Evolutionary conservation across 2,113 vertebrate genomes (phyloP).

Genomic region (Tachysurus fulvidraco): DNA sequence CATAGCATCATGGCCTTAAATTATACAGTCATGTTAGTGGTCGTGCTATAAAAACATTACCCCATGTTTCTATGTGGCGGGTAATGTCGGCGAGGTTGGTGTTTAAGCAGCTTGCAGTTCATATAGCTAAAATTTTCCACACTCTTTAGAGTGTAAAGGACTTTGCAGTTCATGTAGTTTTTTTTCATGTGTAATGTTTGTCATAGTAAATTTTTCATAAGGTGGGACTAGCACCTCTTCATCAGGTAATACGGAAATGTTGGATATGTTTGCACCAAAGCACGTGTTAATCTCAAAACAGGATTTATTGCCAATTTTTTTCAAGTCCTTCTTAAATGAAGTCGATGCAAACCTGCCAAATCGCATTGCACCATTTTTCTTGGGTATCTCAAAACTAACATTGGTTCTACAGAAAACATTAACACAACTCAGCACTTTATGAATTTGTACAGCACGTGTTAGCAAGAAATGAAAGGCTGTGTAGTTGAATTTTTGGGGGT

Average conservation of each 20-base stretch:
- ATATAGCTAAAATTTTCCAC: background rate
- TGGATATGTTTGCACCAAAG: background rate
- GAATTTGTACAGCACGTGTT: background rate
- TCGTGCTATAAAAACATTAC: background rate
- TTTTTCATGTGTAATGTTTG: background rate
- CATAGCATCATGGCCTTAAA: background rate
- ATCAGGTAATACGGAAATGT: background rate
- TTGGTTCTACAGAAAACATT: background rate
- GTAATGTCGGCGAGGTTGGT: too few species aligned
- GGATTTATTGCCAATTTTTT: background rate
- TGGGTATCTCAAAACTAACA: background rate
- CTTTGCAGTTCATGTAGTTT: background rate
- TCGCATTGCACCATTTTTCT: background rate
- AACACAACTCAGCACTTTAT: background rate
- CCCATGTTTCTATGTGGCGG: background rate
- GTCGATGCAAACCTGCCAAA: constrained; percentile 2
- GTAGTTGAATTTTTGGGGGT: background rate
- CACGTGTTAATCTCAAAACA: constrained; percentile 13
- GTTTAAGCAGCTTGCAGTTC: constrained; percentile 4
- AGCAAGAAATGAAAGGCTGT: constrained; percentile 1
- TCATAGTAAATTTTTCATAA: constrained; percentile 8
- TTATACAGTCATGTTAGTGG: background rate
- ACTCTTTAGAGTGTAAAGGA: constrained; percentile 2
- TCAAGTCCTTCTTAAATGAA: too few species aligned
- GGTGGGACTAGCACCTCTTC: constrained; percentile 21